These are phyloP conservation scores for Maniola jurtina DNA, from an alignment of 1,140 invertebrate species.

Conservation along the genomic window DNA sequence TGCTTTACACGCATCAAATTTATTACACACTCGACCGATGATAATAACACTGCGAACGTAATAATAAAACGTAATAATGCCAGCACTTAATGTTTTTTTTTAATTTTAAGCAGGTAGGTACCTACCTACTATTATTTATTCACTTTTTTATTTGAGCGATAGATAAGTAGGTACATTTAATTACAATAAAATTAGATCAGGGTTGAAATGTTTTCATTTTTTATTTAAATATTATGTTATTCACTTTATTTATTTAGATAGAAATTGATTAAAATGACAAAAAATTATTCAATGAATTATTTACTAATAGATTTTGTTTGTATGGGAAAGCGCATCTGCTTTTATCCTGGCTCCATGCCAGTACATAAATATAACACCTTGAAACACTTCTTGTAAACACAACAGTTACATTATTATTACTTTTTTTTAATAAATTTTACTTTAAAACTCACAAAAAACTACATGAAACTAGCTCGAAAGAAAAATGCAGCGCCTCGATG, in stretches of 20 bases:
- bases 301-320: slow-evolving; percentile 12
- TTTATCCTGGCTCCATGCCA: slow-evolving; percentile 23
- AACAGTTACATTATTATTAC: neutral
- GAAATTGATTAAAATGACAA: too few relatives aligned
- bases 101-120: too few relatives aligned
- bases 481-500: neutral
- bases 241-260: too few relatives aligned
- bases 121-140: too few relatives aligned
- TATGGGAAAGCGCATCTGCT: slow-evolving; percentile 14
- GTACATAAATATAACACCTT: slow-evolving; percentile 27
- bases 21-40: neutral
- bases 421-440: neutral
- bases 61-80: neutral
- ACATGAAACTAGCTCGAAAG: neutral
- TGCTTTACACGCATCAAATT: slow-evolving; percentile 4
- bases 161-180: too few relatives aligned
- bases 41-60: neutral
- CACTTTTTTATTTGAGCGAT: too few relatives aligned
- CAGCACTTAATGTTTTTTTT: too few relatives aligned
- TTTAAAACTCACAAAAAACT: neutral
- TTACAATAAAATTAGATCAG: too few relatives aligned
- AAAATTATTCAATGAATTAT: neutral
- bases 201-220: too few relatives aligned
- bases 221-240: too few relatives aligned
- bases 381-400: slow-evolving; percentile 29